These are phyloP conservation scores for Chrysochloris asiatica DNA, from an alignment of 2,113 vertebrate species.

Conservation along the genomic window DNA sequence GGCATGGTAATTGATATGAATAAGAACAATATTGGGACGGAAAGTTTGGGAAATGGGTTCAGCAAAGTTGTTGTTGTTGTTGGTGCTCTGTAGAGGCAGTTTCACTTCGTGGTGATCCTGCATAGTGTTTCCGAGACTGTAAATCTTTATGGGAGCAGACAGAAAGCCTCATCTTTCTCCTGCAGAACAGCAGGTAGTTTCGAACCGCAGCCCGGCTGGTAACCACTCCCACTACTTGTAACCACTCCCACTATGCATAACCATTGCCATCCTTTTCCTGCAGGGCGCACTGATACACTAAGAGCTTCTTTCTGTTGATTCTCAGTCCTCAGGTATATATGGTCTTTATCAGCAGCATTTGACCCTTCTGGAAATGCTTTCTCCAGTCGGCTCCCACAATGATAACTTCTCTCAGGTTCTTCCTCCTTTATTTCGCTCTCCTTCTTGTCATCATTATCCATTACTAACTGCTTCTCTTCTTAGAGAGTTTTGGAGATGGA, in stretches of 20 bases:
- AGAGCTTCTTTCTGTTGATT: background rate
- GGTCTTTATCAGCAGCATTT: background rate
- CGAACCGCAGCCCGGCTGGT: too few relatives aligned
- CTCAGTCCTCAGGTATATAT: too few relatives aligned
- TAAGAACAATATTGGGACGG: background rate
- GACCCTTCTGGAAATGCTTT: background rate
- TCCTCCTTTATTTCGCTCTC: background rate
- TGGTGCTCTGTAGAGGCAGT: too few relatives aligned
- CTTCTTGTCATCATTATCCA: background rate
- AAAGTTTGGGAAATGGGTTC: background rate
- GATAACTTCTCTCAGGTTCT: background rate
- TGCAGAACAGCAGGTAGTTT: too few relatives aligned
- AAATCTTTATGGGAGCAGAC: too few relatives aligned
- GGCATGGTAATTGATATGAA: background rate
- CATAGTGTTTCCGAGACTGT: too few relatives aligned
- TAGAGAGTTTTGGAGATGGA: background rate
- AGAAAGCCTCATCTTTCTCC: too few relatives aligned
- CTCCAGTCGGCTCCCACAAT: background rate
- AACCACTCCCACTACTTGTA: too few relatives aligned
- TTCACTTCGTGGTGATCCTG: too few relatives aligned
- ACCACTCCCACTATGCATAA: too few relatives aligned
- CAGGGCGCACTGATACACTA: rapidly evolving
- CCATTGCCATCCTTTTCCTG: too few relatives aligned
- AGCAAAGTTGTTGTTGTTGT: too few relatives aligned
- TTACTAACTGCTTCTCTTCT: background rate